Evolutionary conservation across 2,797 vertebrate genomes (phyloP), one percentile per base, ranked within the genome.

Genomic region (Distichodus sexfasciatus): DNA sequence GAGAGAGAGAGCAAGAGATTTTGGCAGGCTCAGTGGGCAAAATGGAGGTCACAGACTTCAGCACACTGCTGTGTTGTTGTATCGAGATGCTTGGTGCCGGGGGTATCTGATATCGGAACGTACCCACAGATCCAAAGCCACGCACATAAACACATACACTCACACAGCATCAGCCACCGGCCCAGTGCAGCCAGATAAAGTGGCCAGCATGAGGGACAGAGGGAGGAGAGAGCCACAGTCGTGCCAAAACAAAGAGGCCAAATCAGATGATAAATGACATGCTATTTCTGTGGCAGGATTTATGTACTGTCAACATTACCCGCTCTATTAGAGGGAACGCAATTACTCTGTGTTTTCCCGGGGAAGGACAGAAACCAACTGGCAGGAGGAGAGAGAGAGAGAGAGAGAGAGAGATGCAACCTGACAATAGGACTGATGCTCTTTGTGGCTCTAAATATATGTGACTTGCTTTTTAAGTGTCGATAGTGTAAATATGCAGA

Each of bases 251-350:
- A 88, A 87, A 87, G 84, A 87, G 84, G 85, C 86, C 86, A 90
- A 90, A 90, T 90, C 84, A 84, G 84, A 91, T 90, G 88, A 92
- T 87, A 90, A 90, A 91, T 85, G 86, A 88, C 87, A 84, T 81
- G 65, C 89, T 89, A 89, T 90, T 91, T 90, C 87, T 85, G 88
- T 83, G 85, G 85, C 80, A 86, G 88, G 90, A 91, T 91, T 91
- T 90, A 91, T 92, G 88, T 88, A 90, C 88, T 89, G 89, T 92
- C 89, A 92, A 90, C 88, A 90, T 91, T 90, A 90, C 84, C 88
- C 85, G 86, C 82, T 88, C 87, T 89, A 90, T 90, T 90, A 91
- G 84, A 88, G 84, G 82, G 87, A 88, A 88, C 83, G 82, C 87
- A 91, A 90, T 90, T 90, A 89, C 85, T 87, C 81, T 79, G 84